Conservation (phyloP, 1,140 invertebrate species). For the Tetraneura akinire region DNA sequence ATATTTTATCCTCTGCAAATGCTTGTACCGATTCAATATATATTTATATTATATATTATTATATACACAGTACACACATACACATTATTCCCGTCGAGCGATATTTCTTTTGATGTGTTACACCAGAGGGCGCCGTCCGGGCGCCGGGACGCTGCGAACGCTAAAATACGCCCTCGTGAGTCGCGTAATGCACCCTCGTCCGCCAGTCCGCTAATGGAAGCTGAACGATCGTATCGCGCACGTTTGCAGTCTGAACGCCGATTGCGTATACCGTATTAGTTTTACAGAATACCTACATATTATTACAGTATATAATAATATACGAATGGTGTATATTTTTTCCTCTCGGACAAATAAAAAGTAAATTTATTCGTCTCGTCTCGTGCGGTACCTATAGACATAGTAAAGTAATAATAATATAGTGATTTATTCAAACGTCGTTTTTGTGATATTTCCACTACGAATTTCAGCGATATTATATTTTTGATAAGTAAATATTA, state of each 20-base stretch:
- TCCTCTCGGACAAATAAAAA: no score
- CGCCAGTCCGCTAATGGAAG: constrained; percentile 38
- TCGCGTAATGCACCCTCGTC: constrained; percentile 2
- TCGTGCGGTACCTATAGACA: no score
- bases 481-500: no score
- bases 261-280: neutral
- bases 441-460: no score
- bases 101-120: neutral
- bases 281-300: neutral
- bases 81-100: neutral
- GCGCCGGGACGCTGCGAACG: constrained; percentile 48
- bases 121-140: constrained; percentile 39
- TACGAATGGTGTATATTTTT: no score
- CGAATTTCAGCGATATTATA: no score
- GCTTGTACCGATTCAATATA: constrained; percentile 9
- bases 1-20: neutral
- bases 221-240: constrained; percentile 42
- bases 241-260: neutral
- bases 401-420: no score
- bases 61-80: no score
- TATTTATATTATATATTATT: no score
- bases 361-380: no score
- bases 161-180: constrained; percentile 45
- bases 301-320: no score
- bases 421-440: no score